A percentile compares a stretch with the other conserved stretches of the same genome.
These are phyloP conservation scores for Harpagoxenus sublaevis DNA, from an alignment of 2,888 invertebrate species.

Conservation along the genomic window DNA sequence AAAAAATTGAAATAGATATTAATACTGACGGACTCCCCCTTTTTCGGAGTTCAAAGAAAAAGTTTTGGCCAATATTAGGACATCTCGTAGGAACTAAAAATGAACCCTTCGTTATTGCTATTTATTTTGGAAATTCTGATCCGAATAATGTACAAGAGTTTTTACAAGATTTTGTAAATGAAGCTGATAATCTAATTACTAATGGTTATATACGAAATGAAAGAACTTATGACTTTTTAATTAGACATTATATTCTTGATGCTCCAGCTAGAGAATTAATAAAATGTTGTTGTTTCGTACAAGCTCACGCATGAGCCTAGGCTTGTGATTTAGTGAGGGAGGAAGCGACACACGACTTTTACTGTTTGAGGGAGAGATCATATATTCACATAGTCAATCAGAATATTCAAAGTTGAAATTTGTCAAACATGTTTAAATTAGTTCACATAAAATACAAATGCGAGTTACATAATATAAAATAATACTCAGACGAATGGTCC, in stretches of 20 bases:
- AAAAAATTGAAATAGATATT: conserved; percentile 15
- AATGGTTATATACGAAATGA: conserved; percentile 15
- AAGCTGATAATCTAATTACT: not conserved
- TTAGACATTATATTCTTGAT: conserved; percentile 42
- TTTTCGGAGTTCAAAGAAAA: conserved; percentile 21
- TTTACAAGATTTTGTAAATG: conserved; percentile 24
- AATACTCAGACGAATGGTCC: no score
- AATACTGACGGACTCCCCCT: not conserved
- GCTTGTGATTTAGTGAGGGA: no score
- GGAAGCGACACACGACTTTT: no score
- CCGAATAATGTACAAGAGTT: conserved; percentile 30
- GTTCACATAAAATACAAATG: no score
- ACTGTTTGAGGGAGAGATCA: no score
- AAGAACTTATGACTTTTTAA: conserved; percentile 1
- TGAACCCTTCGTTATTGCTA: conserved; percentile 36
- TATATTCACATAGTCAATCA: no score
- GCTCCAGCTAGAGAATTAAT: conserved; percentile 34
- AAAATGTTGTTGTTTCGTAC: no score
- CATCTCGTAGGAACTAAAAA: conserved; percentile 24
- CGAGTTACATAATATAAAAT: no score
- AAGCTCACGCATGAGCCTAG: no score
- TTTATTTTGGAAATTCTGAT: conserved; percentile 36
- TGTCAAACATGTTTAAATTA: no score
- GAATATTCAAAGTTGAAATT: no score
- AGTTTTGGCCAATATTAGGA: conserved; percentile 42